phyloP scores from a whole-genome alignment of 2,113 vertebrate genomes.

The Illadopsis cleaveri region DNA sequence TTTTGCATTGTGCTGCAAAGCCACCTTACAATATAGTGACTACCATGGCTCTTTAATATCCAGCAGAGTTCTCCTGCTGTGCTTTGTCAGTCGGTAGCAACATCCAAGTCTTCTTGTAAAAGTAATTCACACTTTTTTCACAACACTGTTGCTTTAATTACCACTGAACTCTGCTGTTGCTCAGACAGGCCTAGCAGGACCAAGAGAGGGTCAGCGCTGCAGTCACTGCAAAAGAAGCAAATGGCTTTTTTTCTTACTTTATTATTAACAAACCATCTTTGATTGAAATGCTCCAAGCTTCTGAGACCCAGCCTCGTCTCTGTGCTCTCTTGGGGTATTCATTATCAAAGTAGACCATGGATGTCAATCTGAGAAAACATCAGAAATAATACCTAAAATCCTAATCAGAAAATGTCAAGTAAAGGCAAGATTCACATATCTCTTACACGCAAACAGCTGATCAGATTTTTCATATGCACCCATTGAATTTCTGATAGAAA shows the following conservation, averaged over 20 bases:
- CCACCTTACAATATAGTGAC: constrained; percentile 75
- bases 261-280: constrained; percentile 81
- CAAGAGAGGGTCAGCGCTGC: constrained; percentile 78
- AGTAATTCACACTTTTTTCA: constrained; percentile 90
- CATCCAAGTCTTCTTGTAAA: constrained; percentile 81
- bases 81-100: constrained; percentile 81
- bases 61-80: constrained; percentile 81
- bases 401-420: constrained; percentile 65
- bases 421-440: constrained; percentile 25
- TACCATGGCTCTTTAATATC: constrained; percentile 81
- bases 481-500: constrained; percentile 8
- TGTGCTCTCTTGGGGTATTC: constrained; percentile 75
- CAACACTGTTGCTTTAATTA: constrained; percentile 87
- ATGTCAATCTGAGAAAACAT: constrained; percentile 60
- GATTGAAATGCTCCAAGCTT: constrained; percentile 79
- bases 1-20: constrained; percentile 80
- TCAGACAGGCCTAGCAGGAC: constrained; percentile 84
- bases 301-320: constrained; percentile 76
- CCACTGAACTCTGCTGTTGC: constrained; percentile 81
- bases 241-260: constrained; percentile 79
- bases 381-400: constrained; percentile 50
- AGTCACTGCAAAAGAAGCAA: constrained; percentile 79
- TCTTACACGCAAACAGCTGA: constrained; percentile 26
- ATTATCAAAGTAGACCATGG: constrained; percentile 73
- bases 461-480: background rate